These are phyloP conservation scores for Tuberolachnus salignus DNA, from an alignment of 2,888 invertebrate species.

Conservation along the genomic window DNA sequence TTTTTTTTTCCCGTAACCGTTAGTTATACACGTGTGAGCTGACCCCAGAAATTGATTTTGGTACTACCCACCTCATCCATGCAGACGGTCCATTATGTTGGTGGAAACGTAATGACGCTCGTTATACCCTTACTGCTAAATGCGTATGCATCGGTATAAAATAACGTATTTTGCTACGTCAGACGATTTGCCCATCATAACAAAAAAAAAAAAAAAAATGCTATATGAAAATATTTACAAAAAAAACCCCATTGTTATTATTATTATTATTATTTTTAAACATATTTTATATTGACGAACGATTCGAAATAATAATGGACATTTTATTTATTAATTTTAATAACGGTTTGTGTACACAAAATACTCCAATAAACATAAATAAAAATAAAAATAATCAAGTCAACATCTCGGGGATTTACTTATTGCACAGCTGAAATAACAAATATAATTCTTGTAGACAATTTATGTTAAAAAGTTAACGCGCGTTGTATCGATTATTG, in stretches of 20 bases:
- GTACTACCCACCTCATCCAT: neutral
- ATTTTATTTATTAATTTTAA: neutral
- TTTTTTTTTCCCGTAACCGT: neutral
- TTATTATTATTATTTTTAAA: neutral
- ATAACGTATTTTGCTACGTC: slow-evolving; percentile 13
- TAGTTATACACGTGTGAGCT: neutral
- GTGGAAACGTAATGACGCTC: slow-evolving; percentile 6
- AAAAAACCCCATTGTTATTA: neutral
- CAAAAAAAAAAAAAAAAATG: neutral
- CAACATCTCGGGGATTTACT: no score
- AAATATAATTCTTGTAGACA: no score
- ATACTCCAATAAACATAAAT: no score
- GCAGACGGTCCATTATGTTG: slow-evolving; percentile 9
- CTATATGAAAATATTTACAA: no score
- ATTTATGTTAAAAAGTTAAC: no score
- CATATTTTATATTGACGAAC: neutral
- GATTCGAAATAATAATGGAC: no score
- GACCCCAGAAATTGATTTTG: slow-evolving; percentile 45
- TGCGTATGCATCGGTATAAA: slow-evolving; percentile 11
- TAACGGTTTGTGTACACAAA: neutral
- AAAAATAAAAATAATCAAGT: no score
- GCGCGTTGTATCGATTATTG: no score
- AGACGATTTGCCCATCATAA: neutral
- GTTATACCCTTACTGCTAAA: slow-evolving; percentile 12
- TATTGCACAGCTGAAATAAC: no score